Conservation (phyloP, 2,113 vertebrate species). For the Bufo gargarizans region DNA sequence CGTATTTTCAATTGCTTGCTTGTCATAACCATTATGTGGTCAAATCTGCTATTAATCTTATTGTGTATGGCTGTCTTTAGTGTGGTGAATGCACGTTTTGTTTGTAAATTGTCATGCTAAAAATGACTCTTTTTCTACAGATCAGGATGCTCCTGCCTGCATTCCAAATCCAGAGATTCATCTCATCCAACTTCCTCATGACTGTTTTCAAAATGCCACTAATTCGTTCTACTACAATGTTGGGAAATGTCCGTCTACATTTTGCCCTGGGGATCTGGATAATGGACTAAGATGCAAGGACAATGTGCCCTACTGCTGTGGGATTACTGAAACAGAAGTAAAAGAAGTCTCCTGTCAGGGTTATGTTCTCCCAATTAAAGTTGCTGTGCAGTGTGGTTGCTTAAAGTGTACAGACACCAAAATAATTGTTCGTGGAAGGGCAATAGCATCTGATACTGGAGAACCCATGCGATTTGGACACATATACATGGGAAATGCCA, state of each 20-base stretch:
- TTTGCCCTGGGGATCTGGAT: constrained; percentile 84
- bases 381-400: constrained; percentile 83
- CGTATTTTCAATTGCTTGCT: too few species aligned
- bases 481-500: constrained; percentile 85
- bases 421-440: constrained; percentile 84
- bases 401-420: constrained; percentile 87
- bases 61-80: not conserved
- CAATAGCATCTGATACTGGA: constrained; percentile 85
- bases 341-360: constrained; percentile 82
- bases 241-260: constrained; percentile 81
- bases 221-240: constrained; percentile 89
- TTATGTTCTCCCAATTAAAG: constrained; percentile 87
- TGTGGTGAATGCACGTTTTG: not conserved
- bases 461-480: constrained; percentile 96
- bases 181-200: constrained; percentile 86
- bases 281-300: constrained; percentile 89
- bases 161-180: constrained; percentile 82
- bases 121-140: constrained; percentile 69
- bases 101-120: not conserved
- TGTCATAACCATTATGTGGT: too few species aligned
- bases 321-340: constrained; percentile 83
- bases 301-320: constrained; percentile 84
- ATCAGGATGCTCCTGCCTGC: constrained; percentile 77
- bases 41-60: not conserved
- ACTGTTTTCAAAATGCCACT: constrained; percentile 91